Evolutionary conservation across 2,888 invertebrate genomes (phyloP), one percentile per base, ranked within the genome.

Genomic region (Rhorus exstirpatorius): DNA sequence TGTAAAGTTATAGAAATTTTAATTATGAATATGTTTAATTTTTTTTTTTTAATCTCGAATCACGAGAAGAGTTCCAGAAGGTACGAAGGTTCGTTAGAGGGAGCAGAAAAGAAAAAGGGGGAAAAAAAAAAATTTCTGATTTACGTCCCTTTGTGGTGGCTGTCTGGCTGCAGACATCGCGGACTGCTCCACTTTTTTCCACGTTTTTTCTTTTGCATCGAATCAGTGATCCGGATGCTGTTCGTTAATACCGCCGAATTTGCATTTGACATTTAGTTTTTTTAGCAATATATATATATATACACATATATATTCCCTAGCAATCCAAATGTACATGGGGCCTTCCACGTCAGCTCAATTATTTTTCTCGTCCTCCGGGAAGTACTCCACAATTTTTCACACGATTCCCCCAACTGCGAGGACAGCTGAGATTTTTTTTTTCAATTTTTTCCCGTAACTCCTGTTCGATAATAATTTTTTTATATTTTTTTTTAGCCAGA

Each of bases 251-350:
- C 51, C n/a, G 10, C 19, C 14, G 35, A 83, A 85, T 84, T 85
- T 83, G 68, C 83, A 84, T 84, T 17, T 84, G 85, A 83, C 79
- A 85, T 85, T 83, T 83, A 67, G 70, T 63, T 61, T 12, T 26
- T 2, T 46, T 21, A 38, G 41, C 55, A 19, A 53, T 53, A 31
- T 26, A 38, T 38, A n/a, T 44, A n/a, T n/a, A n/a, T n/a, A n/a
- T n/a, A n/a, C n/a, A n/a, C n/a, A n/a, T n/a, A n/a, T 38, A 12
- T 19, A 21, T 60, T 67, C 7, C 12, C 12, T 49, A 10, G 19
- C 17, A 4, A 44, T 38, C 3, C 19, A 19, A 21, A 55, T 21
- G 1, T 41, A 19, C n/a, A 61, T 61, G 41, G n/a, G n/a, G 17
- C 21, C 3, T 41, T 60, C 8, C 17, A 41, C 17, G 60, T 17